A percentile compares a stretch with the other conserved stretches of the same genome.
phyloP scores from a whole-genome alignment of 2,113 vertebrate species.

The Pagrus major region DNA sequence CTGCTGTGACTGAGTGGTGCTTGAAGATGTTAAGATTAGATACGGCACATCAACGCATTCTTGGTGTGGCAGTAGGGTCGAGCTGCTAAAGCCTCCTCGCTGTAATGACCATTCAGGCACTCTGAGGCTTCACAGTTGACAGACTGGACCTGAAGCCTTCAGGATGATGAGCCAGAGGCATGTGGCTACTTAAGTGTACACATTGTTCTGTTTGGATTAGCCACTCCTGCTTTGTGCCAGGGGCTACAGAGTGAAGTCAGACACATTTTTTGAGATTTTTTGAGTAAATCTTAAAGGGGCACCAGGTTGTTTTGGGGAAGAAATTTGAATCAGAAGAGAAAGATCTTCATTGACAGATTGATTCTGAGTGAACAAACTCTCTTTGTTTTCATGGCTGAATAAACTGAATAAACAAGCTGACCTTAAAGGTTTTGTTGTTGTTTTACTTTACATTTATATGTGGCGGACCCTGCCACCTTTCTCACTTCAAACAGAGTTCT shows the following conservation, averaged over 20 bases:
- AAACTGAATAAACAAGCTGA: too few relatives aligned
- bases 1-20: constrained; percentile 43
- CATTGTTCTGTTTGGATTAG: constrained; percentile 22
- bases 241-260: constrained; percentile 1
- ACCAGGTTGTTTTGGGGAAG: too few relatives aligned
- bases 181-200: constrained; percentile 42
- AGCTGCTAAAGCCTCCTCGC: constrained; percentile 21
- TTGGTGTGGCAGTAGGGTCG: constrained; percentile 20
- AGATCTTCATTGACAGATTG: too few relatives aligned
- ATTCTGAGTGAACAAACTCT: too few relatives aligned
- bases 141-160: constrained; percentile 43
- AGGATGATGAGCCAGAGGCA: constrained; percentile 36
- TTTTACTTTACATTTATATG: too few relatives aligned
- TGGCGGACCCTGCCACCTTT: too few relatives aligned
- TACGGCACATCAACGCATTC: constrained; percentile 44
- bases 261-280: background rate
- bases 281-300: background rate
- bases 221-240: constrained; percentile 38
- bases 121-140: constrained; percentile 39
- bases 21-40: constrained; percentile 67
- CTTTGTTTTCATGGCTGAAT: too few relatives aligned
- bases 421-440: too few relatives aligned
- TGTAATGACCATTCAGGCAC: constrained; percentile 22
- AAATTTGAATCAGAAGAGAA: too few relatives aligned
- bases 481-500: too few relatives aligned